Percentiles rank a stretch among this genome's conserved stretches.
Evolutionary conservation across 2,888 invertebrate species (phyloP).

Genomic region (Drosophila limbata): DNA sequence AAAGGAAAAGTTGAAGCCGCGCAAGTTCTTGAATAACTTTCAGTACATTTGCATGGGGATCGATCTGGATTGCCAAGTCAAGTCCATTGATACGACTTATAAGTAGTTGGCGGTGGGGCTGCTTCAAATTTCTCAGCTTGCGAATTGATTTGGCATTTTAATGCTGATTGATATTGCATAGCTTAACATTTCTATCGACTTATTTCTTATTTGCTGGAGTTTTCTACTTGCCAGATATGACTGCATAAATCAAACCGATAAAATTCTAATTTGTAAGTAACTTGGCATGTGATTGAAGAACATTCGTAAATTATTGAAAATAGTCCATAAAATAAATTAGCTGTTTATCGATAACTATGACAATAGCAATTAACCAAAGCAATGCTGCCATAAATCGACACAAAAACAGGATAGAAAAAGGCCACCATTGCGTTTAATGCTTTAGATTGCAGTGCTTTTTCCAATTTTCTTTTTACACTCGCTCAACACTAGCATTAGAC

Average conservation of each 20-base stretch:
- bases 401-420: too few species aligned
- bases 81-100: conserved; percentile 19
- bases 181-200: background rate
- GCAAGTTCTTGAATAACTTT: conserved; percentile 53
- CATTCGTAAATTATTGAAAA: too few species aligned
- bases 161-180: conserved; percentile 29
- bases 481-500: too few species aligned
- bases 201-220: background rate
- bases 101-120: conserved; percentile 5
- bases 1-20: conserved; percentile 42
- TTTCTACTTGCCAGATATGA: background rate
- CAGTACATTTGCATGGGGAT: conserved; percentile 55
- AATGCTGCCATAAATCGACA: too few species aligned
- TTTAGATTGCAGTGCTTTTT: too few species aligned
- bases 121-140: background rate
- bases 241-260: background rate
- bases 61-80: conserved; percentile 11
- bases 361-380: too few species aligned
- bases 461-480: too few species aligned
- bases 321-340: too few species aligned
- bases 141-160: conserved; percentile 24
- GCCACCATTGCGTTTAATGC: too few species aligned
- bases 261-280: too few species aligned
- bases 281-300: too few species aligned
- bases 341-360: too few species aligned